phyloP scores from a whole-genome alignment of 2,888 invertebrate genomes.

The Coecobrya sp. region DNA sequence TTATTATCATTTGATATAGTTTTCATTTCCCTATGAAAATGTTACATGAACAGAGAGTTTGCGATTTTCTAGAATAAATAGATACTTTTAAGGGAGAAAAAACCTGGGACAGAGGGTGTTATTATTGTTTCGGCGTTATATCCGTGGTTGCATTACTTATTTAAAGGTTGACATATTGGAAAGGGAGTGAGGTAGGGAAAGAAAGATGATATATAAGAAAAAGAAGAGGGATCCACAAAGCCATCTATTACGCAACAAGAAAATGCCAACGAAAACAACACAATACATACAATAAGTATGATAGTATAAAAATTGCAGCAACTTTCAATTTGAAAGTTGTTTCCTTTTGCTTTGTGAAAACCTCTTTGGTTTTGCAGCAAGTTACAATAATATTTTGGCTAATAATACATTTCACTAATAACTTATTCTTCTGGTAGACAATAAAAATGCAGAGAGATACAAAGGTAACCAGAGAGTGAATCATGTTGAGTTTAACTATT shows the following conservation, averaged over 20 bases:
- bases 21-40: not conserved
- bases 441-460: not conserved
- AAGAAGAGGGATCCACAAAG: conserved; percentile 74
- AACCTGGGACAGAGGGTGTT: no score
- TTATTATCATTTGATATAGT: not conserved
- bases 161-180: no score
- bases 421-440: not conserved
- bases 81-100: no score
- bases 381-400: not conserved
- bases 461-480: not conserved
- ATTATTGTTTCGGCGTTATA: conserved; percentile 80
- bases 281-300: not conserved
- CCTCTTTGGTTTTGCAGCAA: not conserved
- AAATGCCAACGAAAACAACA: conserved; percentile 48
- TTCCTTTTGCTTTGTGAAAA: not conserved
- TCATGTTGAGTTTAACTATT: not conserved
- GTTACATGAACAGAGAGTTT: not conserved
- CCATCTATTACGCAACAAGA: conserved; percentile 62
- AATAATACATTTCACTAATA: conserved; percentile 25
- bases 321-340: not conserved
- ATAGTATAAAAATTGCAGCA: conserved; percentile 12
- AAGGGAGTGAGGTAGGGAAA: no score
- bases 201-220: conserved; percentile 86
- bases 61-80: conserved; percentile 36
- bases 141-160: no score